Conservation (phyloP, 2,797 vertebrate species). For the Sebastes reedi region DNA sequence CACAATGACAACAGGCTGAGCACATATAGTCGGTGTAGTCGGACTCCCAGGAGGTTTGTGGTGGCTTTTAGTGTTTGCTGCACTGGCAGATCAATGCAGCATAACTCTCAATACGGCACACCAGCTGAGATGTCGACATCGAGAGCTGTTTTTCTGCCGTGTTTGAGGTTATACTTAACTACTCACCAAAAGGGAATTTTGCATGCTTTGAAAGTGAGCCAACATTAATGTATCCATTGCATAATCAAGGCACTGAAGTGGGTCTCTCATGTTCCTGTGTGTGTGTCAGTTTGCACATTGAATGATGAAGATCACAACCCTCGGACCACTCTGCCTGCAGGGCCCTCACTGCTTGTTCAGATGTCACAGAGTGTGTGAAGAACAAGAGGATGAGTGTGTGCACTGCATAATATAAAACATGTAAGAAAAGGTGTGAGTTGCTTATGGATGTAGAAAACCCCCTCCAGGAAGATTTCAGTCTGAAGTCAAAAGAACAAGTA, state of each 20-base stretch:
- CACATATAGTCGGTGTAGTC: slow-evolving; percentile 27
- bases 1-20: slow-evolving; percentile 59
- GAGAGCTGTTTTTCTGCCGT: slow-evolving; percentile 12
- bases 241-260: slow-evolving; percentile 17
- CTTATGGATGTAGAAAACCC: not conserved
- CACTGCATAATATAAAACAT: not conserved
- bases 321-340: slow-evolving; percentile 12
- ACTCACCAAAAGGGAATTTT: slow-evolving; percentile 4
- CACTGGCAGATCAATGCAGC: slow-evolving; percentile 54
- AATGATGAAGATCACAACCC: slow-evolving; percentile 30
- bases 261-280: slow-evolving; percentile 6
- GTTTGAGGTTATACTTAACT: slow-evolving; percentile 20
- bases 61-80: slow-evolving; percentile 61
- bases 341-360: slow-evolving; percentile 18
- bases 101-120: slow-evolving; percentile 18
- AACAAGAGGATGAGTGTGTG: slow-evolving; percentile 4
- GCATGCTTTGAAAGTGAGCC: slow-evolving; percentile 22
- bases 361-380: slow-evolving; percentile 19
- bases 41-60: slow-evolving; percentile 57
- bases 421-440: not conserved
- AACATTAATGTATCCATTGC: slow-evolving; percentile 28
- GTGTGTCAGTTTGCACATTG: slow-evolving; percentile 25
- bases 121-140: slow-evolving; percentile 21
- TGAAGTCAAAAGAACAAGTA: not conserved
- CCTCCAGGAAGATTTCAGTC: slow-evolving; percentile 15